A percentile compares a stretch with the other conserved stretches of the same genome.
Evolutionary conservation across 2,113 vertebrate species (phyloP).

Genomic region (Peromyscus maniculatus): DNA sequence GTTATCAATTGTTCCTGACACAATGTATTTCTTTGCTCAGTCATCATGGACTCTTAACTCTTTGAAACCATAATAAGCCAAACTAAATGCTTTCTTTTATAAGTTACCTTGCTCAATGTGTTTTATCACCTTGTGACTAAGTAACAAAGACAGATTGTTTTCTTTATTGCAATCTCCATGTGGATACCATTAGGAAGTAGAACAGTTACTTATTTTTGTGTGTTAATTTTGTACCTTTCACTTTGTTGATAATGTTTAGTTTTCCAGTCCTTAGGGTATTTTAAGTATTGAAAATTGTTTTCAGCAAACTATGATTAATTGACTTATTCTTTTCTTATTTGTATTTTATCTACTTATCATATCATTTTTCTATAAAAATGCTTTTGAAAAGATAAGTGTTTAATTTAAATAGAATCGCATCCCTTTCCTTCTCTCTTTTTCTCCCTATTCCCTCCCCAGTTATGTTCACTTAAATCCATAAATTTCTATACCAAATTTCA

Average conservation of each 20-base stretch:
- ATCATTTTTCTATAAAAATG: background rate
- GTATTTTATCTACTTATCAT: background rate
- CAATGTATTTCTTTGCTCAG: too few relatives aligned
- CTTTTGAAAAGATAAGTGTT: background rate
- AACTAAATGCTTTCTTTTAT: background rate
- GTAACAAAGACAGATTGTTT: background rate
- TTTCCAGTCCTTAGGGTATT: background rate
- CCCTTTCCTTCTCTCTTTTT: background rate
- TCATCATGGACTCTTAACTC: background rate
- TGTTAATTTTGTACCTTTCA: background rate
- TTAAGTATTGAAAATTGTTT: background rate
- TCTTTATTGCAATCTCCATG: background rate
- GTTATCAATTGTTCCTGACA: background rate
- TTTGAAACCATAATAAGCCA: background rate
- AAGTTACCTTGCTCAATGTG: background rate
- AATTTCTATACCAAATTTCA: background rate
- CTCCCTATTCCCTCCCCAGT: background rate
- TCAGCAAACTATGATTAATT: background rate
- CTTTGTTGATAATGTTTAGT: background rate
- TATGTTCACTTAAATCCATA: background rate
- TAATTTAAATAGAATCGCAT: background rate
- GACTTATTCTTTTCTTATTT: background rate
- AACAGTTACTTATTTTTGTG: background rate
- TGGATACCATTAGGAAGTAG: background rate
- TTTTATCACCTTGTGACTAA: too few relatives aligned